Conservation (phyloP, 2,797 vertebrate species). For the Macrochelys suwanniensis region DNA sequence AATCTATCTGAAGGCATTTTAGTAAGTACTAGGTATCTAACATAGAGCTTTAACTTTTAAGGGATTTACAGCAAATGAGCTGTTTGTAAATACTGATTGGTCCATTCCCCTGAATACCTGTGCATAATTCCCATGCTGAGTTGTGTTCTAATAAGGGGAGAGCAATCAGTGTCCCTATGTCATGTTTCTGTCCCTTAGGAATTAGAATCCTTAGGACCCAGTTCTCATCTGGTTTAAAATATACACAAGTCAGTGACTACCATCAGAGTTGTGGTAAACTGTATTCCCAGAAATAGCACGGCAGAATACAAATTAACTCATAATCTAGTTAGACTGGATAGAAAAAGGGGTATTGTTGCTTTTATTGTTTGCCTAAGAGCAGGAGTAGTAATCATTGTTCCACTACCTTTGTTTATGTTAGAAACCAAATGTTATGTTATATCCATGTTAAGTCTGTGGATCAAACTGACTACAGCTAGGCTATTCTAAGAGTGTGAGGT, state of each 20-base stretch:
- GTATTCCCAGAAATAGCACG: not conserved
- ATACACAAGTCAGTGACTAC: not conserved
- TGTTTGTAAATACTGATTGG: not conserved
- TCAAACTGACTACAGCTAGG: not conserved
- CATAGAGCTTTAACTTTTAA: not conserved
- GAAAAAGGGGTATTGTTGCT: not conserved
- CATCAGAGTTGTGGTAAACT: not conserved
- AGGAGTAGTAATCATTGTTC: not conserved
- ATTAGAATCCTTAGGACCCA: not conserved
- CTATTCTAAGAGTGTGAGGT: not conserved
- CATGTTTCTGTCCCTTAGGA: not conserved
- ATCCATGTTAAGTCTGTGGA: not conserved
- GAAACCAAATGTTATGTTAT: not conserved
- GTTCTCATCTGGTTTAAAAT: not conserved
- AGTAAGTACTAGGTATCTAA: not conserved
- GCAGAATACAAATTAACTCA: not conserved
- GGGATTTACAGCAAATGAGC: not conserved
- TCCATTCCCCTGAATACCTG: not conserved
- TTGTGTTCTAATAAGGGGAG: not conserved
- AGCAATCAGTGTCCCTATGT: rapidly evolving
- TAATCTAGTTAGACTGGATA: not conserved
- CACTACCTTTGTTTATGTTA: not conserved
- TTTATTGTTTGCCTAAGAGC: not conserved
- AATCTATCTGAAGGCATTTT: slow-evolving; percentile 22
- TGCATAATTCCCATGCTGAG: not conserved